Percentiles rank a stretch among this genome's conserved stretches.
phyloP scores from a whole-genome alignment of 2,113 vertebrate species.

The Campylorhamphus procurvoides region DNA sequence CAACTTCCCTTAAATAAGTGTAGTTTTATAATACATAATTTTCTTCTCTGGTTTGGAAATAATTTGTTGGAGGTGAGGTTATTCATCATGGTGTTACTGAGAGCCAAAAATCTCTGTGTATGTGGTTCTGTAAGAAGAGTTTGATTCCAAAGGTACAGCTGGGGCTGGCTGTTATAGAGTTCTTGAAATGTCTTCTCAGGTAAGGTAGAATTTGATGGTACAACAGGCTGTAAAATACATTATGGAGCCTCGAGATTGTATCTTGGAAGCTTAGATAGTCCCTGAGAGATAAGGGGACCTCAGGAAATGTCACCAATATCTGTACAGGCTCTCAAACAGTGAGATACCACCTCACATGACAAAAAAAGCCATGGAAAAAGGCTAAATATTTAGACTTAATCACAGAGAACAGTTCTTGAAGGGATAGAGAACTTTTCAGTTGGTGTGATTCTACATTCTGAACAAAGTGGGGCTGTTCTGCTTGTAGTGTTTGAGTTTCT shows the following conservation, averaged over 20 bases:
- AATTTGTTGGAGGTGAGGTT: neutral
- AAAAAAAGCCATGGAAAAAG: neutral
- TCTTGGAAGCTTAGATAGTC: neutral
- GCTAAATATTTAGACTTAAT: neutral
- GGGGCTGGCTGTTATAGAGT: neutral
- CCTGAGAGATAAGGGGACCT: neutral
- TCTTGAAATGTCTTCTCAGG: neutral
- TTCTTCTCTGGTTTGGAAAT: neutral
- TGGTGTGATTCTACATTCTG: neutral
- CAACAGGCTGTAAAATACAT: neutral
- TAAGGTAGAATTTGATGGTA: neutral
- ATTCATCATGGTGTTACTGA: neutral
- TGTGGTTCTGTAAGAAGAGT: neutral
- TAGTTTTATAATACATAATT: neutral
- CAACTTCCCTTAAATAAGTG: neutral
- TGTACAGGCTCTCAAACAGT: neutral
- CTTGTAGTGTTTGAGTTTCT: neutral
- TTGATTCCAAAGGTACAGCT: neutral
- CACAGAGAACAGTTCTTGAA: neutral
- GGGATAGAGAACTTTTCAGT: neutral
- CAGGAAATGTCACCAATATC: neutral
- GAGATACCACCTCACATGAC: neutral
- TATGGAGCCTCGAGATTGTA: neutral
- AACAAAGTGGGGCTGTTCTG: neutral
- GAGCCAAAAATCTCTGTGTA: neutral